phyloP scores from a whole-genome alignment of 2,113 vertebrate species.

The Centrocercus urophasianus region DNA sequence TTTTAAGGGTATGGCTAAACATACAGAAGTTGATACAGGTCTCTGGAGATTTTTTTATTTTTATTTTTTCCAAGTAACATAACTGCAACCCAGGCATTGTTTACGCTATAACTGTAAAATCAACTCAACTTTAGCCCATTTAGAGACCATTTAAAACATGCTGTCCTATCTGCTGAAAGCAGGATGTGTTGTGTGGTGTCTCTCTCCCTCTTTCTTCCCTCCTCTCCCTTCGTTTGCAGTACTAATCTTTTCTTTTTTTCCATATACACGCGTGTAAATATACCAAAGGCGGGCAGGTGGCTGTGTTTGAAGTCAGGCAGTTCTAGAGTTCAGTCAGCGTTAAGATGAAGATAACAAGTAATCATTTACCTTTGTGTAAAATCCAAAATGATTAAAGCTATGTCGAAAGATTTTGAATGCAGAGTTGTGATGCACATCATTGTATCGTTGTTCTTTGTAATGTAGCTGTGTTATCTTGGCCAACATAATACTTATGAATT shows the following conservation, averaged over 20 bases:
- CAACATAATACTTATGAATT: background rate
- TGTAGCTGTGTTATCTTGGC: conserved; percentile 10
- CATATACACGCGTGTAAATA: conserved; percentile 34
- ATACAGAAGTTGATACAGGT: conserved; percentile 76
- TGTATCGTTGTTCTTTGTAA: background rate
- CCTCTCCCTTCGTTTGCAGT: background rate
- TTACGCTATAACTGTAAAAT: conserved; percentile 80
- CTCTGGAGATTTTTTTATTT: conserved; percentile 62
- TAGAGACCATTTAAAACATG: conserved; percentile 68
- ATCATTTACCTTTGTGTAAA: conserved; percentile 7
- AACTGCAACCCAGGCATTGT: conserved; percentile 80
- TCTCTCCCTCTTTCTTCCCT: background rate
- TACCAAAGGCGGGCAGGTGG: conserved; percentile 79
- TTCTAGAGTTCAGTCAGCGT: conserved; percentile 44
- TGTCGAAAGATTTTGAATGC: background rate
- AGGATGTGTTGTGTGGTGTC: conserved; percentile 58
- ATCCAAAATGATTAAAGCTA: conserved; percentile 28
- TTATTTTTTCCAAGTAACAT: conserved; percentile 39
- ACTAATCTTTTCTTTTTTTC: conserved; percentile 40
- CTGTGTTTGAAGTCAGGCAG: conserved; percentile 46
- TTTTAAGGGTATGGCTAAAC: conserved; percentile 73
- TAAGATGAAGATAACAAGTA: conserved; percentile 23
- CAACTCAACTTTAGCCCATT: conserved; percentile 72
- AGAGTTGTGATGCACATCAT: background rate
- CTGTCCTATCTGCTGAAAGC: conserved; percentile 61